Base-by-base conservation (phyloP, 2,888 invertebrate species). In the Alentia gelatinosa region DNA sequence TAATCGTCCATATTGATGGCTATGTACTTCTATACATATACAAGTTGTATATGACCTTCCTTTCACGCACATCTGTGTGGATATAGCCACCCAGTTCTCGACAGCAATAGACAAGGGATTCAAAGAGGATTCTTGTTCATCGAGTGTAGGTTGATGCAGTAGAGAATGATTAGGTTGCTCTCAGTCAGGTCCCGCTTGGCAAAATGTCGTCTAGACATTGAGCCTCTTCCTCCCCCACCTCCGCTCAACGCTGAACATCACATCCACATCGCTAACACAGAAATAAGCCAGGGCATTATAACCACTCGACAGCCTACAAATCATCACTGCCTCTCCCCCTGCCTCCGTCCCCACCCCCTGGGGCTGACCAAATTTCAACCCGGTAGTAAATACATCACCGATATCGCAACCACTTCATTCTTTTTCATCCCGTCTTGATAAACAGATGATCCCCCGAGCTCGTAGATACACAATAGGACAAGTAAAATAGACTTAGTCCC, bases 381-480 rank as follows among this genome's bases (percentile, higher is more conserved):
- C n/a, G 19, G 56, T 56, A 68, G 68, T 68, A 26, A 68, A 68
- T 68, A 30, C 4, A 68, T 68, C 68, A 26, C 5, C 68, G 68
- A 68, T 68, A 68, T 7, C 47, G 7, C 47, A 47, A 7, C 30
- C 56, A 56, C 56, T 56, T 56, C 56, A 68, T 15, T 30, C 68
- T 68, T 68, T 68, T 68, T 68, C 68, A 68, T 30, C 68, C 12
- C 26, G 5, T 30, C 3, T 26, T 68, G 68, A 68, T 68, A 68
- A 68, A 68, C 30, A 26, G 30, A 26, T 30, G 68, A 26, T 68
- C 68, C 68, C 26, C 5, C 3, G 68, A 26, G 68, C 68, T 68
- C 68, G 68, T 68, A 26, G 68, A 68, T 30, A 68, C 68, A 68
- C 68, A 68, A 68, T 68, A 30, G 33, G 68, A 68, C 68, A 68